Evolutionary conservation across 2,113 vertebrate species (phyloP).

Genomic region (Paradoxurus hermaphroditus): DNA sequence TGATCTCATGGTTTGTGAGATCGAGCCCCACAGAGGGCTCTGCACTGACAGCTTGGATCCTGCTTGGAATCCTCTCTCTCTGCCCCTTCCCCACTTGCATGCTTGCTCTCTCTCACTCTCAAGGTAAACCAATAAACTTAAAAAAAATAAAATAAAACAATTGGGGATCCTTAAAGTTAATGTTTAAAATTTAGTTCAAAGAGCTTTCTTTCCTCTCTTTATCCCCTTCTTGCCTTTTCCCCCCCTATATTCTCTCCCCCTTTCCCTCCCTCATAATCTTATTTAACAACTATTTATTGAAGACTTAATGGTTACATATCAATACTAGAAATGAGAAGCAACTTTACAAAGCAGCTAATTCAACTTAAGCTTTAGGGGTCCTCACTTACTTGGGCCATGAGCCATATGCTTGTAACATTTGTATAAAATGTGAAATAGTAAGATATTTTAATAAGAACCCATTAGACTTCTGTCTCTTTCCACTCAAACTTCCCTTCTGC

Average conservation of each 20-base stretch:
- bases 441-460: neutral
- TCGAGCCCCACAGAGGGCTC: no score
- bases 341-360: neutral
- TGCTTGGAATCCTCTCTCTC: no score
- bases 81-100: no score
- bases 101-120: no score
- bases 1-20: no score
- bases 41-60: no score
- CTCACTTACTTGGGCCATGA: neutral
- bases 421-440: neutral
- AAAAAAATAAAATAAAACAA: neutral
- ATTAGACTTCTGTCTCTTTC: neutral
- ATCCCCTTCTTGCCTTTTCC: neutral
- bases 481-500: neutral
- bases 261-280: neutral
- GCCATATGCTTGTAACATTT: neutral
- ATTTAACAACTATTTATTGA: neutral
- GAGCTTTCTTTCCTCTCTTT: neutral
- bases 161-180: neutral
- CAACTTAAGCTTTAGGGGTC: neutral
- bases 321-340: neutral
- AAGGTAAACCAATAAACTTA: no score
- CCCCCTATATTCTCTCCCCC: neutral
- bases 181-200: conserved; percentile 19
- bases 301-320: neutral